phyloP scores from a whole-genome alignment of 1,140 invertebrate genomes.

The Tribolium madens region DNA sequence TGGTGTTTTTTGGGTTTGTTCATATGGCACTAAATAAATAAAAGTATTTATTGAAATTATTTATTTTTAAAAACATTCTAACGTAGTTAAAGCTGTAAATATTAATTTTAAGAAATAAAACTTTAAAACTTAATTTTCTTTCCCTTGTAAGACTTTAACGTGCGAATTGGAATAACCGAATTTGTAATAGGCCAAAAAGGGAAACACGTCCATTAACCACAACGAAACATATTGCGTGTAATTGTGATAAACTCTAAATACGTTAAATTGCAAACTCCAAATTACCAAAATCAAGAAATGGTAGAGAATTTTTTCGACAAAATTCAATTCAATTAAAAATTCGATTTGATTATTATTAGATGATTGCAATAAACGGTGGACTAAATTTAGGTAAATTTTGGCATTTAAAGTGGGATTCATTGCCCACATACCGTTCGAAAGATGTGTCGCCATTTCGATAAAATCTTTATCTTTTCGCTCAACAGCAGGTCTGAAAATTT shows the following conservation, averaged over 20 bases:
- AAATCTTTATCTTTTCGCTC: slow-evolving; percentile 51
- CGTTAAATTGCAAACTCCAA: slow-evolving; percentile 31
- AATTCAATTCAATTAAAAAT: slow-evolving; percentile 5
- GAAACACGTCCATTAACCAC: slow-evolving; percentile 59
- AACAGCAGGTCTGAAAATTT: slow-evolving; percentile 51
- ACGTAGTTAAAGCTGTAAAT: not conserved
- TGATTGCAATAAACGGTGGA: slow-evolving; percentile 44
- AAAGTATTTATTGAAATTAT: slow-evolving; percentile 17
- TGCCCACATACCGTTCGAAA: slow-evolving; percentile 59
- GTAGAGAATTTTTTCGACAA: not conserved
- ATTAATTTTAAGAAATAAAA: slow-evolving; percentile 15
- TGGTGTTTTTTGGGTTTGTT: slow-evolving; percentile 14
- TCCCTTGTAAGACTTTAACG: not conserved
- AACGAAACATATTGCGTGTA: slow-evolving; percentile 49
- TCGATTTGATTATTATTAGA: not conserved
- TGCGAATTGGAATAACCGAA: slow-evolving; percentile 54
- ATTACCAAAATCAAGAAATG: slow-evolving; percentile 7
- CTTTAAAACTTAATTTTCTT: not conserved
- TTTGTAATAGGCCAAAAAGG: slow-evolving; percentile 60
- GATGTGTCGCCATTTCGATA: slow-evolving; percentile 53
- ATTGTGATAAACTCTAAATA: slow-evolving; percentile 52
- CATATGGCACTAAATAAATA: slow-evolving; percentile 1
- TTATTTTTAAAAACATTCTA: slow-evolving; percentile 10
- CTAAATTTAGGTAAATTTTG: slow-evolving; percentile 51
- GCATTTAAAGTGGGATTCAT: slow-evolving; percentile 58